These are phyloP conservation scores for Mellilla xanthometata DNA, from an alignment of 2,888 invertebrate genomes.

Conservation along the genomic window DNA sequence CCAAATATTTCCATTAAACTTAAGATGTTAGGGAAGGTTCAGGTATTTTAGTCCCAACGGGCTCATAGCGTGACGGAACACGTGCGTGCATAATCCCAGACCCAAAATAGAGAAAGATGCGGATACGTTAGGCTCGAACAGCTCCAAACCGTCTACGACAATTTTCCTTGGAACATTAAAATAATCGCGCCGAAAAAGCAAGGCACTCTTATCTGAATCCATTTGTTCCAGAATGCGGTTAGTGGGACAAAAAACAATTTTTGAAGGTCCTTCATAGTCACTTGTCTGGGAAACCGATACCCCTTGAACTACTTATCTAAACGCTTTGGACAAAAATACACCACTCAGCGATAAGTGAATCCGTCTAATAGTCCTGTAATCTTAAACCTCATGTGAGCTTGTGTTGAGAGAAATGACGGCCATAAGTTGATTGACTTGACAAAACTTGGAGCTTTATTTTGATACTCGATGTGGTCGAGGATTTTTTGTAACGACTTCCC, in stretches of 20 bases:
- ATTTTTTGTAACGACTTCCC: slow-evolving; percentile 43
- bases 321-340: slow-evolving; percentile 42
- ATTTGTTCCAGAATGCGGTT: slow-evolving; percentile 58
- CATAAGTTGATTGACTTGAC: slow-evolving; percentile 14
- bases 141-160: slow-evolving; percentile 13
- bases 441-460: slow-evolving; percentile 5
- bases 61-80: slow-evolving; percentile 25
- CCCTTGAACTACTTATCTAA: slow-evolving; percentile 66
- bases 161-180: slow-evolving; percentile 29
- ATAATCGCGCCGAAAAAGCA: slow-evolving; percentile 28
- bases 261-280: slow-evolving; percentile 56
- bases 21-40: slow-evolving; percentile 34
- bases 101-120: slow-evolving; percentile 21
- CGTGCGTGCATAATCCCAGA: slow-evolving; percentile 27
- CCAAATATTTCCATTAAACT: slow-evolving; percentile 15
- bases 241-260: slow-evolving; percentile 67
- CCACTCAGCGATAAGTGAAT: slow-evolving; percentile 37
- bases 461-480: slow-evolving; percentile 22
- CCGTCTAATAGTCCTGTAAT: slow-evolving; percentile 26
- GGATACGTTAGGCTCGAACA: slow-evolving; percentile 15
- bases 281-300: slow-evolving; percentile 62
- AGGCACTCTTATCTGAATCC: slow-evolving; percentile 40
- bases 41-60: slow-evolving; percentile 23
- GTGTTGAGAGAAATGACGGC: slow-evolving; percentile 13
- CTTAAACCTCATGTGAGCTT: slow-evolving; percentile 24